Conservation (phyloP, 2,113 vertebrate species). For the Sceloporus undulatus region DNA sequence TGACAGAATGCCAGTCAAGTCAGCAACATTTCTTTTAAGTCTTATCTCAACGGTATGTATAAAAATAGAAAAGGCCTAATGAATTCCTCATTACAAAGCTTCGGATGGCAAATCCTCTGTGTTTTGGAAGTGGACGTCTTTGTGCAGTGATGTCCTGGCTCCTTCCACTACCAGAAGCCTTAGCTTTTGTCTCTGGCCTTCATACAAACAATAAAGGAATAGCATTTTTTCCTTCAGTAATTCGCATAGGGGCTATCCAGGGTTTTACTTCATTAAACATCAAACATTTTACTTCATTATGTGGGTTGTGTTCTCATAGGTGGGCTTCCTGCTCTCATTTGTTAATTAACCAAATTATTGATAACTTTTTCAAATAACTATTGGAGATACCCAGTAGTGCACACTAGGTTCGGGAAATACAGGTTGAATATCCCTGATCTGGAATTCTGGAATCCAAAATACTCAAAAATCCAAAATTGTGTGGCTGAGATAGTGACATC, state of each 20-base stretch:
- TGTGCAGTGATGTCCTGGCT: slow-evolving; percentile 59
- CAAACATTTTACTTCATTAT: background rate
- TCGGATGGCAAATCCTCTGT: slow-evolving; percentile 19
- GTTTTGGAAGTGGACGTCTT: slow-evolving; percentile 43
- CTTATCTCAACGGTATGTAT: slow-evolving; percentile 66
- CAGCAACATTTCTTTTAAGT: slow-evolving; percentile 38
- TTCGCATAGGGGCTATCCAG: no score
- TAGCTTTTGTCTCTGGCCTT: slow-evolving; percentile 52
- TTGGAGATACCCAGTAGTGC: background rate
- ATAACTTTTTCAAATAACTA: background rate
- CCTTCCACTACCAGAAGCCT: slow-evolving; percentile 70
- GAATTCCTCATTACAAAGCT: slow-evolving; percentile 61
- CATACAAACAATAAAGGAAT: no score
- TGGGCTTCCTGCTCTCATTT: background rate
- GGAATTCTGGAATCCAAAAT: no score
- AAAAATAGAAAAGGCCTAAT: slow-evolving; percentile 70
- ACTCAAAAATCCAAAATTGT: no score
- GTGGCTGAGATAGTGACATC: no score
- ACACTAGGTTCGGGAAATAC: no score
- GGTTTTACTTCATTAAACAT: no score
- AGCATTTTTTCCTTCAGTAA: no score
- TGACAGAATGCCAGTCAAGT: slow-evolving; percentile 39
- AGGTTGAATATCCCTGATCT: no score
- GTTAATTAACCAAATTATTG: background rate
- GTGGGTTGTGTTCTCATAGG: background rate